Percentiles rank a stretch among this genome's conserved stretches.
Conservation (phyloP, 2,113 vertebrate genomes). For the Psittacus erithacus region DNA sequence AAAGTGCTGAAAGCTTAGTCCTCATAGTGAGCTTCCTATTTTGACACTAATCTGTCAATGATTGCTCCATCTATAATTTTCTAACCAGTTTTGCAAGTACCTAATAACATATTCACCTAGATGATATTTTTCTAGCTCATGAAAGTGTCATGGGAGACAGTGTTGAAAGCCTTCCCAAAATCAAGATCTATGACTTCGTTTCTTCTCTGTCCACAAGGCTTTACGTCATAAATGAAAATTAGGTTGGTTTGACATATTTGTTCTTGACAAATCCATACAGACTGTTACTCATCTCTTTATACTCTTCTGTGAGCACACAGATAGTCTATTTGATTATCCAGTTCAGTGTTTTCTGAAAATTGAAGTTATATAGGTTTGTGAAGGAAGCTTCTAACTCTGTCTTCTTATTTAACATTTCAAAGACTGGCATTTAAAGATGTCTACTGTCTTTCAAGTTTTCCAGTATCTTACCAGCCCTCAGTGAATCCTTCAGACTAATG, state of each 20-base stretch:
- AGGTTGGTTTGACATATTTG: conserved; percentile 42
- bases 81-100: neutral
- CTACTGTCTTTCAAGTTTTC: neutral
- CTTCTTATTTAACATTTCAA: conserved; percentile 13
- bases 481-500: neutral
- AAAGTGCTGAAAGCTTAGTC: conserved; percentile 31
- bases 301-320: conserved; percentile 7
- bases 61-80: conserved; percentile 55
- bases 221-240: conserved; percentile 45
- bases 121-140: conserved; percentile 25
- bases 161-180: conserved; percentile 26
- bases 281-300: conserved; percentile 24
- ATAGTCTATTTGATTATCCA: conserved; percentile 28
- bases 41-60: conserved; percentile 58
- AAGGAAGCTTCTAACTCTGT: neutral
- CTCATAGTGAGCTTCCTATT: neutral
- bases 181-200: conserved; percentile 34
- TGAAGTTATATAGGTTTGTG: neutral
- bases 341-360: conserved; percentile 27
- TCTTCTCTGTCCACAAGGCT: conserved; percentile 33
- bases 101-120: conserved; percentile 24
- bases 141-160: neutral
- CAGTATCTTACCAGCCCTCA: neutral
- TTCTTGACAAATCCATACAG: conserved; percentile 45
- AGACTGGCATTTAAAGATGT: neutral